A percentile compares a stretch with the other conserved stretches of the same genome.
Evolutionary conservation across 2,888 invertebrate genomes (phyloP).

Genomic region (Tridacna crocea): DNA sequence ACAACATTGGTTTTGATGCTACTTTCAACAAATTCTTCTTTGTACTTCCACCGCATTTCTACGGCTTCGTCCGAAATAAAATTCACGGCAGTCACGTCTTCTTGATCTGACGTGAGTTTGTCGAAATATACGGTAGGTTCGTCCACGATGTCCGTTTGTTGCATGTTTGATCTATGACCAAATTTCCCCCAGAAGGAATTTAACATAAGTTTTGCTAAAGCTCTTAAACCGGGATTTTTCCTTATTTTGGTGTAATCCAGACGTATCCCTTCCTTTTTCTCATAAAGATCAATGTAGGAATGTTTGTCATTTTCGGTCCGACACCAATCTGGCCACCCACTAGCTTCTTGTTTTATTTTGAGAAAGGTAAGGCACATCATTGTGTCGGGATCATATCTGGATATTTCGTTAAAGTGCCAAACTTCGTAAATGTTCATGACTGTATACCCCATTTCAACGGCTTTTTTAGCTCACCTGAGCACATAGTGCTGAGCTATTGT

Average conservation of each 20-base stretch:
- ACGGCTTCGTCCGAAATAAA: slow-evolving; percentile 28
- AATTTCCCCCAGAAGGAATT: slow-evolving; percentile 57
- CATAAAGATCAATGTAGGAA: slow-evolving; percentile 40
- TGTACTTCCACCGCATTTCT: slow-evolving; percentile 23
- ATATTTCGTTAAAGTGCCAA: too few relatives aligned
- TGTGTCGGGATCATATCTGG: neutral
- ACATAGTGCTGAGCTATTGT: slow-evolving; percentile 7
- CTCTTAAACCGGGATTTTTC: slow-evolving; percentile 40
- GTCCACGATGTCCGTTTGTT: slow-evolving; percentile 30
- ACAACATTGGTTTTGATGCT: slow-evolving; percentile 39
- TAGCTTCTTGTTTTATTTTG: slow-evolving; percentile 70
- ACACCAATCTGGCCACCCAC: slow-evolving; percentile 67
- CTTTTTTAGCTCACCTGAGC: slow-evolving; percentile 11
- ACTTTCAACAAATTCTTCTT: slow-evolving; percentile 1
- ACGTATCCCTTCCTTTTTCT: slow-evolving; percentile 41
- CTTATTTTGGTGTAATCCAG: slow-evolving; percentile 35
- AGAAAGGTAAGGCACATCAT: slow-evolving; percentile 49
- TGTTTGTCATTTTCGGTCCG: slow-evolving; percentile 57
- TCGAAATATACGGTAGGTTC: slow-evolving; percentile 39
- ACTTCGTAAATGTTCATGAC: too few relatives aligned
- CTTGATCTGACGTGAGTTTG: slow-evolving; percentile 17
- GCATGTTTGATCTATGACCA: slow-evolving; percentile 36
- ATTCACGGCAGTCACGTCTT: slow-evolving; percentile 17
- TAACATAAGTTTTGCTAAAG: slow-evolving; percentile 46
- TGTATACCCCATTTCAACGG: too few relatives aligned